Conservation (phyloP, 2,888 invertebrate genomes). For the Lasiommata megera region DNA sequence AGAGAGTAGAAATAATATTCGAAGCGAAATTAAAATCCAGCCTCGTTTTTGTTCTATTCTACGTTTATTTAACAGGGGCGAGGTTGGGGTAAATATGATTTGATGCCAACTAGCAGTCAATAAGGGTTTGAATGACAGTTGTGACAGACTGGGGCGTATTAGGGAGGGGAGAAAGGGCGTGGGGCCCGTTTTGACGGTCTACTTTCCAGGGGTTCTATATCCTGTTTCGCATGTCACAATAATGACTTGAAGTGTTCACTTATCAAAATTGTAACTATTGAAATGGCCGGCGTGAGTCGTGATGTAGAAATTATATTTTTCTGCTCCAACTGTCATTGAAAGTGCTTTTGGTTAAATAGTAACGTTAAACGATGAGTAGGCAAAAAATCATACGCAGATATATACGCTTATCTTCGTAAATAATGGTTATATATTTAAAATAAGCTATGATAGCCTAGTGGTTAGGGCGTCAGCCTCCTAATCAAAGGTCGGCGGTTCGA, state of each 20-base stretch:
- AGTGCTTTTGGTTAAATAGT: neutral
- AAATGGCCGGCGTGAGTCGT: constrained; percentile 2
- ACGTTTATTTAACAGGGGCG: constrained; percentile 14
- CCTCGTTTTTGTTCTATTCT: constrained; percentile 21
- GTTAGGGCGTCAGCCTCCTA: too few species aligned
- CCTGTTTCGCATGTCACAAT: constrained; percentile 26
- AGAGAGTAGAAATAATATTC: too few species aligned
- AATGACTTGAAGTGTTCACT: constrained; percentile 9
- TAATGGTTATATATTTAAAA: too few species aligned
- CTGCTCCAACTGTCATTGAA: neutral
- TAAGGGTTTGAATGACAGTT: constrained; percentile 48
- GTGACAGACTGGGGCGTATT: constrained; percentile 51
- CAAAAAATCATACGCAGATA: neutral
- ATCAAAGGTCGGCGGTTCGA: too few species aligned
- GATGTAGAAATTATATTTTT: constrained; percentile 2
- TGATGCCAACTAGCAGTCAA: constrained; percentile 37
- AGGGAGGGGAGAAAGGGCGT: constrained; percentile 45
- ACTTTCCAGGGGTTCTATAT: constrained; percentile 32
- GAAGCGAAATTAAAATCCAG: too few species aligned
- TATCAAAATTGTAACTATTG: constrained; percentile 2
- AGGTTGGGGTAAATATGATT: constrained; percentile 18
- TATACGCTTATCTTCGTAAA: too few species aligned
- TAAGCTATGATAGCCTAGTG: too few species aligned
- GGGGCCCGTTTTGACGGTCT: constrained; percentile 46
- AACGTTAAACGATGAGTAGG: neutral